Evolutionary conservation across 2,797 vertebrate species (phyloP).

Genomic region (Falco peregrinus): DNA sequence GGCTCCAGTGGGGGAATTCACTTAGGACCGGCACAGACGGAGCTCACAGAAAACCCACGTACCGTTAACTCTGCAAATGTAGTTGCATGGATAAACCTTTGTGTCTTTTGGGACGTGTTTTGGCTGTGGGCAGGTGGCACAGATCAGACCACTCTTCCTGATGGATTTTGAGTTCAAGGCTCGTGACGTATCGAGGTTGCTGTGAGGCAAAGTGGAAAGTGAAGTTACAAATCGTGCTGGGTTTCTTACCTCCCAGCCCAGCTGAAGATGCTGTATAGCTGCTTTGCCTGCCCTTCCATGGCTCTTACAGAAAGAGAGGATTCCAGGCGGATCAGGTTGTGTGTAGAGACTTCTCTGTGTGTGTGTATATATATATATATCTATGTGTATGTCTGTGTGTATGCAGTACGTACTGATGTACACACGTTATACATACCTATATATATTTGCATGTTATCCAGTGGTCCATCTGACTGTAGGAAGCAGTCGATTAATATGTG

Average conservation of each 20-base stretch:
- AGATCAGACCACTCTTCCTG: neutral
- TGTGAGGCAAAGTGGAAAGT: neutral
- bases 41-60: neutral
- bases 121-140: neutral
- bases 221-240: rapidly evolving
- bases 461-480: neutral
- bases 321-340: neutral
- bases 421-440: neutral
- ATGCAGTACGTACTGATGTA: rapidly evolving
- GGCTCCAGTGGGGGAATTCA: neutral
- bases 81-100: neutral
- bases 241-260: neutral
- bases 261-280: neutral
- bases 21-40: rapidly evolving
- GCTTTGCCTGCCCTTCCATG: neutral
- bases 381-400: neutral
- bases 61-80: rapidly evolving
- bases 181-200: rapidly evolving
- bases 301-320: neutral
- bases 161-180: neutral
- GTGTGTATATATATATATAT: neutral
- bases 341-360: neutral
- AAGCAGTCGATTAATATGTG: neutral
- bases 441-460: neutral
- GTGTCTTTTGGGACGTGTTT: neutral